Conservation (phyloP, 2,113 vertebrate genomes). For the Myodes glareolus region DNA sequence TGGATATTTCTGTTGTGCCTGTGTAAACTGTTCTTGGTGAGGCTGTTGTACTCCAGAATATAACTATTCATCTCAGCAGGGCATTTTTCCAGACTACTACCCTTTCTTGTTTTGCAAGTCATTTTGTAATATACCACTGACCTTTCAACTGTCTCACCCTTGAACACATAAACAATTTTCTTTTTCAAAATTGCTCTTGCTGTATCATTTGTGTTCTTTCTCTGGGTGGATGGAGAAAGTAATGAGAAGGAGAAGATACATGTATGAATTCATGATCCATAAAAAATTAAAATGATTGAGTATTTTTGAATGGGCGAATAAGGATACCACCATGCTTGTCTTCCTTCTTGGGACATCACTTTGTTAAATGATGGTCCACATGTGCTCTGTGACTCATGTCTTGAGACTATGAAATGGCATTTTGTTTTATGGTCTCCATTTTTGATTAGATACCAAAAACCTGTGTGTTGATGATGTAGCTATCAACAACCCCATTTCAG, state of each 20-base stretch:
- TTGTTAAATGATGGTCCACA: background rate
- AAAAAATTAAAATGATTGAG: conserved; percentile 19
- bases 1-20: background rate
- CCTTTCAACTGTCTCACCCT: conserved; percentile 57
- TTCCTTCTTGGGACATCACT: background rate
- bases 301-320: background rate
- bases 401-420: background rate
- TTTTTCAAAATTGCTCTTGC: conserved; percentile 38
- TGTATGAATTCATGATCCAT: conserved; percentile 31
- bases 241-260: background rate
- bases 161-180: conserved; percentile 54
- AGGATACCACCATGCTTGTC: background rate
- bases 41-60: background rate
- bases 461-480: background rate
- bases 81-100: conserved; percentile 64
- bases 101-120: conserved; percentile 57
- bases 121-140: conserved; percentile 62
- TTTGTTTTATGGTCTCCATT: background rate
- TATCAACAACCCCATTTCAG: background rate
- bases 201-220: conserved; percentile 46
- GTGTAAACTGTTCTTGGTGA: conserved; percentile 49
- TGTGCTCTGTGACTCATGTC: background rate
- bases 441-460: background rate
- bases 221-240: background rate
- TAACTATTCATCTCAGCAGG: conserved; percentile 45